Evolutionary conservation across 1,140 invertebrate genomes (phyloP).

Genomic region (Pteromalus puparum): DNA sequence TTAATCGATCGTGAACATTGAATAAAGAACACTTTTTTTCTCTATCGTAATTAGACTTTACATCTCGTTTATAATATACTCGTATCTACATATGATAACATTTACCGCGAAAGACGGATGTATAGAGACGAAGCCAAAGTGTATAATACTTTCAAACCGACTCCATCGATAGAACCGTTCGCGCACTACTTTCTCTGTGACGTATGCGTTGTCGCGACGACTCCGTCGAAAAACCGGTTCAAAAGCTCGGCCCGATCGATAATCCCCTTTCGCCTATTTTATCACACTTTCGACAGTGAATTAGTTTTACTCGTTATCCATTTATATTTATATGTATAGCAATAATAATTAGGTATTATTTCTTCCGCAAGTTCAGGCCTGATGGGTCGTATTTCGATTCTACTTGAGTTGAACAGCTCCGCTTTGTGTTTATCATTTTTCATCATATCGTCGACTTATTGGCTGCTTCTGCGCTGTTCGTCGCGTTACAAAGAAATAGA

Average conservation of each 20-base stretch:
- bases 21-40: conserved; percentile 30
- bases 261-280: conserved; percentile 11
- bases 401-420: background rate
- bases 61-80: conserved; percentile 18
- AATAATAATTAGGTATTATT: background rate
- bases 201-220: background rate
- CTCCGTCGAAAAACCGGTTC: background rate
- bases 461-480: too few relatives aligned
- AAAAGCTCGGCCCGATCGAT: background rate
- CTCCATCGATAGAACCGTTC: background rate
- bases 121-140: background rate
- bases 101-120: background rate
- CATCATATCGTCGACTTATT: too few relatives aligned
- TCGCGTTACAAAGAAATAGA: background rate
- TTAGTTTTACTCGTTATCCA: background rate
- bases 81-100: conserved; percentile 19
- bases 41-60: conserved; percentile 19
- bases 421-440: background rate
- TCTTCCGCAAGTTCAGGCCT: conserved; percentile 3
- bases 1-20: conserved; percentile 17
- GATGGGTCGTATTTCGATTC: background rate
- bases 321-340: background rate
- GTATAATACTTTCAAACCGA: background rate
- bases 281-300: conserved; percentile 43
- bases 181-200: background rate